Conservation (phyloP, 2,113 vertebrate species). For the Psophia crepitans region DNA sequence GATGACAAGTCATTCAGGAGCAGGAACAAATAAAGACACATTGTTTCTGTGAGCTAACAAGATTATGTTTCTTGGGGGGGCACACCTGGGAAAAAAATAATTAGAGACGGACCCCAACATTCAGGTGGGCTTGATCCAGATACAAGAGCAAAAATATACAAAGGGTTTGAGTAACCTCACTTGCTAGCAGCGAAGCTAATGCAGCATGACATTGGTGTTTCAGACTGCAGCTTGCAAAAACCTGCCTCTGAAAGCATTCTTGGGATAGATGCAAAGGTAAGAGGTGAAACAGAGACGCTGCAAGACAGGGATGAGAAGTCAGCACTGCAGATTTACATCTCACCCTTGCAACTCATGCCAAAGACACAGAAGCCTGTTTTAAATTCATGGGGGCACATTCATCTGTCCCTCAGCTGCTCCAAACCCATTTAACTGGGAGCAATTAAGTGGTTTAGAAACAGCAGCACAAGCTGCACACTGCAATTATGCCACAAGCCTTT, state of each 20-base stretch:
- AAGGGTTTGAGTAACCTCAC: fast-evolving
- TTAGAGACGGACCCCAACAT: neutral
- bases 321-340: neutral
- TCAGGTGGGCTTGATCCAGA: neutral
- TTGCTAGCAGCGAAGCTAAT: neutral
- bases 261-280: neutral
- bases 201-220: neutral
- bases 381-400: constrained; percentile 48
- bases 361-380: constrained; percentile 3
- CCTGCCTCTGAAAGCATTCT: neutral
- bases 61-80: neutral
- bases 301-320: neutral
- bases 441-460: constrained; percentile 17
- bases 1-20: neutral
- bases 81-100: neutral
- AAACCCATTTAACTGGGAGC: constrained; percentile 40
- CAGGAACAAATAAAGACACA: neutral
- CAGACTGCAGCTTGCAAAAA: neutral
- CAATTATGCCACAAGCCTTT: neutral
- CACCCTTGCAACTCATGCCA: neutral
- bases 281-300: neutral
- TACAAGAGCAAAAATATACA: neutral
- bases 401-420: constrained; percentile 30
- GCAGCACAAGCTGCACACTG: neutral
- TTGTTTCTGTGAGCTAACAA: neutral